These are phyloP conservation scores for Dreissena rostriformis DNA, from an alignment of 1,140 invertebrate genomes.

Conservation along the genomic window DNA sequence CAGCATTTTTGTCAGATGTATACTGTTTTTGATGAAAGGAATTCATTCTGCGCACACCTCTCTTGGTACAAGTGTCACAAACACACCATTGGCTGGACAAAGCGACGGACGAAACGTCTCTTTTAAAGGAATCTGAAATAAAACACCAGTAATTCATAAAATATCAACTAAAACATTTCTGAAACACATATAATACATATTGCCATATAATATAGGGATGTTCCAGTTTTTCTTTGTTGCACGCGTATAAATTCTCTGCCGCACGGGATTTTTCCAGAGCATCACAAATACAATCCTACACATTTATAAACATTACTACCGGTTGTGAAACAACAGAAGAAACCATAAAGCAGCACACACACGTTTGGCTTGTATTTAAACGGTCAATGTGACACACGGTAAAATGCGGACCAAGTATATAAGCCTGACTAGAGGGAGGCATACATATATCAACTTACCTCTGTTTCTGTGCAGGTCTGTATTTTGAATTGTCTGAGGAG, in stretches of 20 bases:
- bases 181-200: too few species aligned
- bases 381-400: neutral
- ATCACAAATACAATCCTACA: too few species aligned
- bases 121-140: slow-evolving; percentile 40
- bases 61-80: neutral
- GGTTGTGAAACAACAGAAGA: too few species aligned
- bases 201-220: neutral
- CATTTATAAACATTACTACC: too few species aligned
- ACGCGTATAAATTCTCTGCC: neutral
- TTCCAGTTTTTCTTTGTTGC: neutral
- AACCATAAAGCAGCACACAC: neutral
- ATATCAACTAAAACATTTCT: too few species aligned
- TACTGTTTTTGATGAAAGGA: too few species aligned
- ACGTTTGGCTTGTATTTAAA: neutral
- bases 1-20: too few species aligned
- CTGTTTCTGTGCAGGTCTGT: slow-evolving; percentile 65
- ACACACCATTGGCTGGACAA: slow-evolving; percentile 14
- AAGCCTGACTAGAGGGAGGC: neutral
- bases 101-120: slow-evolving; percentile 22
- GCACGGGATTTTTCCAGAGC: too few species aligned
- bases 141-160: neutral
- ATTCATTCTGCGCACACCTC: neutral
- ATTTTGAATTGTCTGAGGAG: slow-evolving; percentile 63
- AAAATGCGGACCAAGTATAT: neutral
- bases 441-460: too few species aligned